Percentiles rank a stretch among this genome's conserved stretches.
These are phyloP conservation scores for Tanypteryx hageni DNA, from an alignment of 2,888 invertebrate species.

Conservation along the genomic window DNA sequence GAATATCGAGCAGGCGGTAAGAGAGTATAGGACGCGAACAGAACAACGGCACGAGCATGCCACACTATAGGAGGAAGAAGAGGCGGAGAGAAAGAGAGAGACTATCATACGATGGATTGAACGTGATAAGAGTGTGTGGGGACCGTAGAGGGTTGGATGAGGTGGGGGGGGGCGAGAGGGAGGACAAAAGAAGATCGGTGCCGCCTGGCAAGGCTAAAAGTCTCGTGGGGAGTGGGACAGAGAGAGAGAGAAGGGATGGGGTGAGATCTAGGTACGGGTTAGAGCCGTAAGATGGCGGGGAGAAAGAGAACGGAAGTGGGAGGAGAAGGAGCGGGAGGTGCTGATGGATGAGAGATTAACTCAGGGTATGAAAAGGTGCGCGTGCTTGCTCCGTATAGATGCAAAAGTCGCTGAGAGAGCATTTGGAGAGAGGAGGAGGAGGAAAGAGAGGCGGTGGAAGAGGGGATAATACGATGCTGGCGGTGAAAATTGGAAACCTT, in stretches of 20 bases:
- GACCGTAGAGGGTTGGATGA: too few relatives aligned
- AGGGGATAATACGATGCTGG: not conserved
- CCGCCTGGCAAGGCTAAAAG: too few relatives aligned
- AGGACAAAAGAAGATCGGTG: too few relatives aligned
- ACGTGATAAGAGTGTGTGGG: too few relatives aligned
- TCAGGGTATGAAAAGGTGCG: not conserved
- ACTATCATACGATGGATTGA: too few relatives aligned
- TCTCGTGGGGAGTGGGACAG: too few relatives aligned
- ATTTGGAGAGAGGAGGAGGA: not conserved
- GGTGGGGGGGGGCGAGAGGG: too few relatives aligned
- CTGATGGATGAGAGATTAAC: not conserved
- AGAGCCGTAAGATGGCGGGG: too few relatives aligned
- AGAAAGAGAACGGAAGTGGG: not conserved
- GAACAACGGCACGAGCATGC: not conserved
- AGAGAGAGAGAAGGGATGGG: too few relatives aligned
- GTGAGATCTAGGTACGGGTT: too few relatives aligned
- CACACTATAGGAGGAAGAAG: not conserved
- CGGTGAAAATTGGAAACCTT: conserved; percentile 47
- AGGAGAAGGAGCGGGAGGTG: not conserved
- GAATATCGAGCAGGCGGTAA: too few relatives aligned
- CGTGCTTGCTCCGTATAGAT: conserved; percentile 33
- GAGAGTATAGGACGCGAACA: not conserved
- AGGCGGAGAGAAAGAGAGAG: not conserved
- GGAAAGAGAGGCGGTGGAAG: not conserved
- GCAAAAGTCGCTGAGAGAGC: conserved; percentile 62